Percentiles rank a stretch among this genome's conserved stretches.
Conservation (phyloP, 1,140 invertebrate species). For the Armadillidium nasatum region DNA sequence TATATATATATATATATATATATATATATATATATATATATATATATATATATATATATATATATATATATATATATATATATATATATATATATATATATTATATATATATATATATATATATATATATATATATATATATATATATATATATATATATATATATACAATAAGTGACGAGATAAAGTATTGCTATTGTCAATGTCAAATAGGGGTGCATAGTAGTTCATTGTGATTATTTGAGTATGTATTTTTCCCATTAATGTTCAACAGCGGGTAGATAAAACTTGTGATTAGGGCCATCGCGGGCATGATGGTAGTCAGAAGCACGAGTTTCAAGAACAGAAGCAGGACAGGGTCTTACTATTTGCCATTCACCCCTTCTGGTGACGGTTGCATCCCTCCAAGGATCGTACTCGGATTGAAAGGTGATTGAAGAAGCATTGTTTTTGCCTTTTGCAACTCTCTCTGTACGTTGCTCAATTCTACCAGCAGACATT, state of each 20-base stretch:
- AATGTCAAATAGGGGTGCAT: too few relatives aligned
- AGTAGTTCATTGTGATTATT: background rate
- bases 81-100: background rate
- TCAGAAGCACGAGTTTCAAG: conserved; percentile 63
- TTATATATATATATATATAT: background rate
- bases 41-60: background rate
- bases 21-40: conserved; percentile 7
- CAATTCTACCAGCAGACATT: conserved; percentile 62
- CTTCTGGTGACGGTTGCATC: conserved; percentile 59
- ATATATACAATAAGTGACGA: too few relatives aligned
- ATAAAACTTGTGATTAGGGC: conserved; percentile 76
- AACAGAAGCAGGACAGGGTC: conserved; percentile 69
- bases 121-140: conserved; percentile 9
- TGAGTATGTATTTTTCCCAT: background rate
- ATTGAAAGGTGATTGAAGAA: conserved; percentile 43
- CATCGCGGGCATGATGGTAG: conserved; percentile 74
- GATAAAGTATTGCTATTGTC: too few relatives aligned
- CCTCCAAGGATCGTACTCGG: conserved; percentile 68
- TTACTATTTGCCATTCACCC: conserved; percentile 47
- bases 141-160: conserved; percentile 8
- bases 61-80: conserved; percentile 2
- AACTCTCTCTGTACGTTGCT: conserved; percentile 24
- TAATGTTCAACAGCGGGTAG: conserved; percentile 52
- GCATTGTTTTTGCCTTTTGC: conserved; percentile 32
- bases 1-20: background rate